Evolutionary conservation across 1,140 invertebrate genomes (phyloP).

Genomic region (Cotesia glomerata): DNA sequence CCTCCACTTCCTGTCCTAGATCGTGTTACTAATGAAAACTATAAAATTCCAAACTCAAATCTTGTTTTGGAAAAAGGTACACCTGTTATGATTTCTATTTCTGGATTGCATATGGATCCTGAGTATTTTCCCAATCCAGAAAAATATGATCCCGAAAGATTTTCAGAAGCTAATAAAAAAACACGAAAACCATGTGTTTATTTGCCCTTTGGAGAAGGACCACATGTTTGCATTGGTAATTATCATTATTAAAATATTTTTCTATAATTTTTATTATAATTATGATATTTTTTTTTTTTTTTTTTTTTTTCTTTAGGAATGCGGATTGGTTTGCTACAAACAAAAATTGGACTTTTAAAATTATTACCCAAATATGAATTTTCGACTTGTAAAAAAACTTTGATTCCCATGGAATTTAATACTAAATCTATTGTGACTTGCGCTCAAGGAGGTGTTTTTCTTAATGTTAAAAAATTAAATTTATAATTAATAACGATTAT

Average conservation of each 20-base stretch:
- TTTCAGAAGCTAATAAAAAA: slow-evolving; percentile 60
- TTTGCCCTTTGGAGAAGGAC: slow-evolving; percentile 68
- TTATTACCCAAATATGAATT: slow-evolving; percentile 57
- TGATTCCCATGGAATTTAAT: slow-evolving; percentile 47
- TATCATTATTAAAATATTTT: not conserved
- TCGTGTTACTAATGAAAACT: slow-evolving; percentile 54
- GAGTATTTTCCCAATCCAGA: slow-evolving; percentile 70
- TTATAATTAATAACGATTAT: no score
- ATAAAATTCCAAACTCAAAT: slow-evolving; percentile 52
- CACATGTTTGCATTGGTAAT: slow-evolving; percentile 65
- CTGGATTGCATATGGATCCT: slow-evolving; percentile 61
- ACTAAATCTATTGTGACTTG: slow-evolving; percentile 50
- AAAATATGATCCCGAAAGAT: slow-evolving; percentile 73
- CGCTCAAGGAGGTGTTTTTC: slow-evolving; percentile 56
- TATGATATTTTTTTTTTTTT: slow-evolving; percentile 5
- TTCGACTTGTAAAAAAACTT: slow-evolving; percentile 49
- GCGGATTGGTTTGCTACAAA: slow-evolving; percentile 69
- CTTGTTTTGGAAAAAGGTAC: slow-evolving; percentile 59
- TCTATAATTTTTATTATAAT: no score
- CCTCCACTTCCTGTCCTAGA: slow-evolving; percentile 66
- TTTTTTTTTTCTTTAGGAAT: slow-evolving; percentile 53
- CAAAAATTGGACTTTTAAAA: slow-evolving; percentile 65
- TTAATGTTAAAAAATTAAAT: slow-evolving; percentile 39
- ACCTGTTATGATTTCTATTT: slow-evolving; percentile 54
- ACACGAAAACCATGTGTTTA: slow-evolving; percentile 53